phyloP scores from a whole-genome alignment of 2,888 invertebrate genomes.

The Ischnura elegans region DNA sequence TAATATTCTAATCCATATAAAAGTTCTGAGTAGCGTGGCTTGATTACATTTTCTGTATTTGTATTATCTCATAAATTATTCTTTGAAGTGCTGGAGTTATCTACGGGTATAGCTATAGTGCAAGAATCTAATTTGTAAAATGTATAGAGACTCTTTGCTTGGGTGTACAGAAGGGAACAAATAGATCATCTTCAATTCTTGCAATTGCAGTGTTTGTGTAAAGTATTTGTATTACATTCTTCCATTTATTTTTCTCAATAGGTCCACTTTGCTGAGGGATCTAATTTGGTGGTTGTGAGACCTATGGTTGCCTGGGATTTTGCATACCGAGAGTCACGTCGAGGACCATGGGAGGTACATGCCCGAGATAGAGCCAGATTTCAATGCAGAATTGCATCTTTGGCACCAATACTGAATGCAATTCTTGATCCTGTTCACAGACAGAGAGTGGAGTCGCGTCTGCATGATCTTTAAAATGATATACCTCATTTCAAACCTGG shows the following conservation, averaged over 20 bases:
- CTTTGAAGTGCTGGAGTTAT: no score
- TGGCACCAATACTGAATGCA: slow-evolving; percentile 76
- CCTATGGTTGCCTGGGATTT: slow-evolving; percentile 56
- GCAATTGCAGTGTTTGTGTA: no score
- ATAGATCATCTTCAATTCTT: no score
- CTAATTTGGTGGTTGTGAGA: slow-evolving; percentile 71
- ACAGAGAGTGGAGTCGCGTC: slow-evolving; percentile 75
- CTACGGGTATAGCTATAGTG: no score
- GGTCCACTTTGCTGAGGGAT: slow-evolving; percentile 80
- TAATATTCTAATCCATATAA: no score
- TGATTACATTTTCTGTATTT: no score
- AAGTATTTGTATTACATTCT: no score
- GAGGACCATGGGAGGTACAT: slow-evolving; percentile 81
- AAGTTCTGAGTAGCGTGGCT: no score
- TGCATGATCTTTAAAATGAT: not conserved
- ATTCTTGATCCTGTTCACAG: slow-evolving; percentile 78
- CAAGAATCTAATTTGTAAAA: no score
- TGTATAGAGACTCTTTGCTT: no score
- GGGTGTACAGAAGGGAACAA: no score
- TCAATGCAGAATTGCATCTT: slow-evolving; percentile 76
- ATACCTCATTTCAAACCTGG: not conserved
- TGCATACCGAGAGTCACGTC: slow-evolving; percentile 76
- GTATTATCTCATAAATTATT: no score
- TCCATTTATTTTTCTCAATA: slow-evolving; percentile 75
- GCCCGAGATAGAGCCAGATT: slow-evolving; percentile 80